Percentiles rank a stretch among this genome's conserved stretches.
These are phyloP conservation scores for Papilio protenor DNA, from an alignment of 2,888 invertebrate species.

Conservation along the genomic window DNA sequence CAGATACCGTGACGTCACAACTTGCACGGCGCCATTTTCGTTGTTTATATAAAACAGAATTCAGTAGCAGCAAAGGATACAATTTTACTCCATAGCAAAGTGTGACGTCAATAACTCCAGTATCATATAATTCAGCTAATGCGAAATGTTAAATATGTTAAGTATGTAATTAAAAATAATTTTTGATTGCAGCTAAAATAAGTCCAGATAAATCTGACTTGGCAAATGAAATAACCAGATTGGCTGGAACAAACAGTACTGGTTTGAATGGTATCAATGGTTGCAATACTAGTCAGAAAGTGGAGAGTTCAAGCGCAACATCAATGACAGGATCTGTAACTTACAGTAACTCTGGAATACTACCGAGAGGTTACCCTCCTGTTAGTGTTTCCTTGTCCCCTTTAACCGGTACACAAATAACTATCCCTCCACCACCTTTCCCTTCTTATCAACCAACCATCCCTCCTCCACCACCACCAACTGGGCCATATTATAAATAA, in stretches of 20 bases:
- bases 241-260: constrained; percentile 18
- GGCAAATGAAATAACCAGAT: constrained; percentile 20
- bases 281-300: constrained; percentile 36
- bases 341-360: not conserved
- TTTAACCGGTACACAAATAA: not conserved
- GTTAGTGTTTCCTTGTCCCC: constrained; percentile 50
- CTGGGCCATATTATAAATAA: constrained; percentile 31
- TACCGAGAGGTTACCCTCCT: not conserved
- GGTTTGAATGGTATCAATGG: constrained; percentile 33
- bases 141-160: not conserved
- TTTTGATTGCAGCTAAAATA: constrained; percentile 30
- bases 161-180: not conserved
- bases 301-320: constrained; percentile 5
- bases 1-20: no score
- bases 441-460: constrained; percentile 38
- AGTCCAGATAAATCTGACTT: constrained; percentile 26
- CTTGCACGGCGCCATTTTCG: no score
- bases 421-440: constrained; percentile 23
- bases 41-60: no score
- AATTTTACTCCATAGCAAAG: no score
- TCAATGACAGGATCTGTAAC: constrained; percentile 15
- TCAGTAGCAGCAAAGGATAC: no score
- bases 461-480: constrained; percentile 34
- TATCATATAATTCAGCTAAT: not conserved
- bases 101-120: not conserved